These are phyloP conservation scores for Acheta domesticus DNA, from an alignment of 2,888 invertebrate genomes.

Conservation along the genomic window DNA sequence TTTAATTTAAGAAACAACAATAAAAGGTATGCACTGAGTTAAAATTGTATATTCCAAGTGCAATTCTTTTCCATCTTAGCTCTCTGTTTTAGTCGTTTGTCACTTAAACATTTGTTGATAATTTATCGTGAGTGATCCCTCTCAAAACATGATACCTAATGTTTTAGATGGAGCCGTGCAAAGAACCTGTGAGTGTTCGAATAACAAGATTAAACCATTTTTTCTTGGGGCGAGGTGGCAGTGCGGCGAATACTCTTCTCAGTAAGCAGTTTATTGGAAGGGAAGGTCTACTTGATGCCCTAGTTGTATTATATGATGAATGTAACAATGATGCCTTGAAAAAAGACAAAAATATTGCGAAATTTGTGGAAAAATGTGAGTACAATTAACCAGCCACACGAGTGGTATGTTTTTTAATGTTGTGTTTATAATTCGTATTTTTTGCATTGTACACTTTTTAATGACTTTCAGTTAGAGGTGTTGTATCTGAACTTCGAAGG, in stretches of 20 bases:
- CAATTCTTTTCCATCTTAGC: too few species aligned
- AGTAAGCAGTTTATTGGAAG: constrained; percentile 44
- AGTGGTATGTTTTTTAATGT: not conserved
- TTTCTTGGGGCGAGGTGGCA: constrained; percentile 40
- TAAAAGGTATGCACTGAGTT: too few species aligned
- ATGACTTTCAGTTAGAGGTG: constrained; percentile 56
- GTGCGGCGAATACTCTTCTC: constrained; percentile 33
- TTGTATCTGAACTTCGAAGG: constrained; percentile 64
- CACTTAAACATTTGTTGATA: too few species aligned
- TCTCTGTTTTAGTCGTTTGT: too few species aligned
- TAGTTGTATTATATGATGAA: constrained; percentile 75
- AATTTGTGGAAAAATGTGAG: constrained; percentile 76
- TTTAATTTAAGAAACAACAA: too few species aligned
- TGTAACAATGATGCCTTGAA: constrained; percentile 70
- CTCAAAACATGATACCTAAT: not conserved
- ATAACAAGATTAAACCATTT: constrained; percentile 62
- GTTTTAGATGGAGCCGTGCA: constrained; percentile 57
- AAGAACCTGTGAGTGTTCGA: constrained; percentile 66
- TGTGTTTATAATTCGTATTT: not conserved
- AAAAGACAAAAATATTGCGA: constrained; percentile 67
- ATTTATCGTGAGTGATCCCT: too few species aligned
- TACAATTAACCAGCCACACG: constrained; percentile 35
- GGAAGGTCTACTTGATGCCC: constrained; percentile 73
- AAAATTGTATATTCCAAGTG: too few species aligned
- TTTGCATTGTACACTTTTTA: constrained; percentile 38